Evolutionary conservation across 2,888 invertebrate genomes (phyloP).

Genomic region (Metalampra italica): DNA sequence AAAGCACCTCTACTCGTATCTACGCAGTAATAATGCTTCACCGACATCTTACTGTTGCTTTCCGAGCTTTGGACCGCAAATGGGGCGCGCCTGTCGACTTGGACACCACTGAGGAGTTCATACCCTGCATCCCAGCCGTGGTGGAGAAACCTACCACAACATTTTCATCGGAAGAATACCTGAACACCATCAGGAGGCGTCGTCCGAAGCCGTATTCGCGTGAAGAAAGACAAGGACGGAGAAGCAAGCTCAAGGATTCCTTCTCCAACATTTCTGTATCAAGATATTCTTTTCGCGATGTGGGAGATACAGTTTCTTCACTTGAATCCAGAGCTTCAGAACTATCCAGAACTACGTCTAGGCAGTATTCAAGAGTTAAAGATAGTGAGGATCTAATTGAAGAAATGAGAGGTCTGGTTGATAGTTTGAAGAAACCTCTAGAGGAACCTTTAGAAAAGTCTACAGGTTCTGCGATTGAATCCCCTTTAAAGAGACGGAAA

Average conservation of each 20-base stretch:
- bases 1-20: background rate
- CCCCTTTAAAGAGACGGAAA: constrained; percentile 13
- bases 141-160: constrained; percentile 39
- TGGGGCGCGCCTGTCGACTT: constrained; percentile 51
- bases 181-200: constrained; percentile 27
- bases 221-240: constrained; percentile 16
- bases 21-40: constrained; percentile 38
- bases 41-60: constrained; percentile 46
- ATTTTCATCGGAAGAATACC: constrained; percentile 50
- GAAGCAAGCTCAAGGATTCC: constrained; percentile 21
- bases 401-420: constrained; percentile 13
- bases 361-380: background rate
- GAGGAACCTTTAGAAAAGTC: background rate
- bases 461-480: constrained; percentile 13
- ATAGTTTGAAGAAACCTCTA: constrained; percentile 9
- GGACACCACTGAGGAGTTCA: constrained; percentile 27
- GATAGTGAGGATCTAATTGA: background rate
- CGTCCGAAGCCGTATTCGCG: constrained; percentile 32
- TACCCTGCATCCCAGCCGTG: constrained; percentile 33
- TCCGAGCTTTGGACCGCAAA: constrained; percentile 46
- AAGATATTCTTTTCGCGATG: constrained; percentile 24
- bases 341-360: background rate
- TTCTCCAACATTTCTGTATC: constrained; percentile 41
- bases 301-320: constrained; percentile 16
- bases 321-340: constrained; percentile 2